These are phyloP conservation scores for Elmis aenea DNA, from an alignment of 2,888 invertebrate species.

Conservation along the genomic window DNA sequence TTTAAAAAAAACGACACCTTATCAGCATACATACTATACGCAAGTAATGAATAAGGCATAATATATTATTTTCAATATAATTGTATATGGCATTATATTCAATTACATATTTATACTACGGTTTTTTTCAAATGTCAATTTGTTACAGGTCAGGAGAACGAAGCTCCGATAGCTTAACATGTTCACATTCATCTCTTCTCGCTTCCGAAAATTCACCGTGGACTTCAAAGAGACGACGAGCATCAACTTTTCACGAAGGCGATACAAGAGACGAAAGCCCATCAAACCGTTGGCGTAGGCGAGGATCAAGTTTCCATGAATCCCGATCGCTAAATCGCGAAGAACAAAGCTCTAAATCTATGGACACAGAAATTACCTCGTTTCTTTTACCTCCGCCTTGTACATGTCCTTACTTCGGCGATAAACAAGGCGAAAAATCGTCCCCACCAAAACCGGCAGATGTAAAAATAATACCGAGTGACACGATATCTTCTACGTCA, in stretches of 20 bases:
- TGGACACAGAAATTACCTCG: constrained; percentile 35
- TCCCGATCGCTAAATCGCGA: constrained; percentile 34
- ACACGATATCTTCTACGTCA: constrained; percentile 14
- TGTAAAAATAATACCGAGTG: constrained; percentile 50
- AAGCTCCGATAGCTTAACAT: constrained; percentile 34
- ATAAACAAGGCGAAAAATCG: constrained; percentile 54
- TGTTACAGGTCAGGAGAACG: constrained; percentile 33
- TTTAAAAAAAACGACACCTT: too few species aligned
- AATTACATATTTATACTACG: too few species aligned
- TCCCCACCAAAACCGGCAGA: constrained; percentile 47
- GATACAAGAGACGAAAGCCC: constrained; percentile 41
- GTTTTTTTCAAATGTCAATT: too few species aligned
- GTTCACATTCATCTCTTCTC: constrained; percentile 39
- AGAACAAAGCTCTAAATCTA: constrained; percentile 37
- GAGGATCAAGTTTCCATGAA: constrained; percentile 51
- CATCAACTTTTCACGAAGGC: constrained; percentile 51
- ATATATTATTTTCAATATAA: too few species aligned
- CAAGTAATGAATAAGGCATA: too few species aligned
- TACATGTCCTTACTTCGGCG: constrained; percentile 77
- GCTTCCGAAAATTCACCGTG: constrained; percentile 32
- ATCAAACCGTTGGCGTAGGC: constrained; percentile 42
- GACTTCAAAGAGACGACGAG: constrained; percentile 41
- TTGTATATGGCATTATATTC: too few species aligned
- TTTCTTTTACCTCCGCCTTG: constrained; percentile 68
- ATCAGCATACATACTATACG: too few species aligned